phyloP scores from a whole-genome alignment of 2,888 invertebrate species.

The Entomobrya multifasciata region DNA sequence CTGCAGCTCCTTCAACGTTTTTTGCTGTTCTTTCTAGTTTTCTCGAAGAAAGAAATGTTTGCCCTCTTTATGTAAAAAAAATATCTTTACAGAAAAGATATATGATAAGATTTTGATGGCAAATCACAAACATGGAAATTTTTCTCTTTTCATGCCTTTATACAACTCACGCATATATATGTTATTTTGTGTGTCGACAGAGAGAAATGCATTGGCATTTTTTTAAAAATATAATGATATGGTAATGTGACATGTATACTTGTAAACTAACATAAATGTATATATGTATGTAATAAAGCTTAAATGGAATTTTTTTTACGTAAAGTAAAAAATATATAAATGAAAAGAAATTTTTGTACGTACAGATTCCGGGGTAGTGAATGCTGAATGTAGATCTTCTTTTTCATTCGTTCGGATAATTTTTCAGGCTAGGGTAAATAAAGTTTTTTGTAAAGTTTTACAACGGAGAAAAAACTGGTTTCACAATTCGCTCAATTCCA shows the following conservation, averaged over 20 bases:
- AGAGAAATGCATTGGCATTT: too few species aligned
- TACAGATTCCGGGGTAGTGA: constrained; percentile 64
- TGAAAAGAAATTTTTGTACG: constrained; percentile 26
- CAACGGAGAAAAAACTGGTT: too few species aligned
- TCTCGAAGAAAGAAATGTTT: neutral
- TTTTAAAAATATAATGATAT: neutral
- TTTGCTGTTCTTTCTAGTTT: too few species aligned
- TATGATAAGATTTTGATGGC: constrained; percentile 15
- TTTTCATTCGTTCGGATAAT: constrained; percentile 54
- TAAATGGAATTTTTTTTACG: neutral
- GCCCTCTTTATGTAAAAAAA: constrained; percentile 1
- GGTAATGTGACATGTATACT: neutral
- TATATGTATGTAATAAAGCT: neutral
- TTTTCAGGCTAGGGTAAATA: constrained; percentile 1
- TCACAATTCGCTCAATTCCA: too few species aligned
- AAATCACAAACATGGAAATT: constrained; percentile 1
- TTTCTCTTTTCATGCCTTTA: too few species aligned
- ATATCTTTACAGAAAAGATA: neutral
- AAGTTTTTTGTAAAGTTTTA: too few species aligned
- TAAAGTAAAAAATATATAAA: neutral
- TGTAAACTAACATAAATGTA: neutral
- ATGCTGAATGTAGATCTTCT: constrained; percentile 49
- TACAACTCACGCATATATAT: too few species aligned
- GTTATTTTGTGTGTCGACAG: too few species aligned
- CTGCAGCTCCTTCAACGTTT: too few species aligned